These are phyloP conservation scores for Erebia aethiops DNA, from an alignment of 2,888 invertebrate species.

Conservation along the genomic window DNA sequence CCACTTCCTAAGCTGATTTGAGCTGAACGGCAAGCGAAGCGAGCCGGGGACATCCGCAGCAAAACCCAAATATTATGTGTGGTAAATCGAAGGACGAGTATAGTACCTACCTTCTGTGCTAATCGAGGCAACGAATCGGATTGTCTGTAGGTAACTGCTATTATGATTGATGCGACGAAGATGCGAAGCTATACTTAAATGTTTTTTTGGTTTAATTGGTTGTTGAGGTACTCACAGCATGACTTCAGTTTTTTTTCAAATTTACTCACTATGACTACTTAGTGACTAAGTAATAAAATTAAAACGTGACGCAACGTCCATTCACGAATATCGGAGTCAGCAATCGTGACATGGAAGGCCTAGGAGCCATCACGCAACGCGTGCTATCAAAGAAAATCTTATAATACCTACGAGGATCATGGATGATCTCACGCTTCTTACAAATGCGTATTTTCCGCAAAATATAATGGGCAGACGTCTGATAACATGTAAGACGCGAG, in stretches of 20 bases:
- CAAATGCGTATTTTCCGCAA: slow-evolving; percentile 32
- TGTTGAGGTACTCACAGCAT: background rate
- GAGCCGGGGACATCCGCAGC: no score
- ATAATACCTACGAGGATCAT: slow-evolving; percentile 23
- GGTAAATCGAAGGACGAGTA: no score
- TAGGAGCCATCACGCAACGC: slow-evolving; percentile 43
- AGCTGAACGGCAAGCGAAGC: no score
- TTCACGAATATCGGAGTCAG: slow-evolving; percentile 16
- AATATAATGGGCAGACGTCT: slow-evolving; percentile 18
- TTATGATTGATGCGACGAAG: no score
- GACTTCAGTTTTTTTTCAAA: background rate
- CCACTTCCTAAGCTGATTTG: no score
- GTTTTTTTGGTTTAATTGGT: background rate
- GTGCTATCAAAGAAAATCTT: slow-evolving; percentile 31
- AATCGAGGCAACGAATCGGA: no score
- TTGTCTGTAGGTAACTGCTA: background rate
- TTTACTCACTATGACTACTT: background rate
- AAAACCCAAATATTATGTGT: no score
- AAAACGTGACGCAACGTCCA: background rate
- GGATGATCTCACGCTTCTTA: slow-evolving; percentile 43
- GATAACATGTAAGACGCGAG: slow-evolving; percentile 6
- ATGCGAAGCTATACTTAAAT: background rate
- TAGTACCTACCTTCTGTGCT: no score
- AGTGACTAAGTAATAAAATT: background rate
- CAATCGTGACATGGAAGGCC: slow-evolving; percentile 46